Percentiles rank a stretch among this genome's conserved stretches.
phyloP scores from a whole-genome alignment of 2,797 vertebrate genomes.

The Xyrichtys novacula region DNA sequence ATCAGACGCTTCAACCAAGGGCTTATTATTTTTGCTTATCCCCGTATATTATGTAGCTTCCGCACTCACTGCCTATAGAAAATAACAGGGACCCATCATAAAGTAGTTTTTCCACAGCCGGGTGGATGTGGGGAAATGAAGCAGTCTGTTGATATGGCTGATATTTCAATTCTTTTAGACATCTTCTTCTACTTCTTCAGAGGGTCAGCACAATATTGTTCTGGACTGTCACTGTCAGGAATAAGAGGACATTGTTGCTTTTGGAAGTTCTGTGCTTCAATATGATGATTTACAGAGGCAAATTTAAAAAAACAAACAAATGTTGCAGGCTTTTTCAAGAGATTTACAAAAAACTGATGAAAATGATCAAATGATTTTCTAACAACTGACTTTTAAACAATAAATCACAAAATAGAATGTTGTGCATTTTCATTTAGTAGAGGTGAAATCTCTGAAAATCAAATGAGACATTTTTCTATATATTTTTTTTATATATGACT shows the following conservation, averaged over 20 bases:
- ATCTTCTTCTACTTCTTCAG: not conserved
- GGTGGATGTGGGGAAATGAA: conserved; percentile 1
- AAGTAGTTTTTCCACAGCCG: not conserved
- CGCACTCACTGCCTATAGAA: conserved; percentile 7
- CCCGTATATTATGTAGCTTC: conserved; percentile 14
- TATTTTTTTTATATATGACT: no score
- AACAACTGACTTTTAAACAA: no score
- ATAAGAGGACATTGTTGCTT: not conserved
- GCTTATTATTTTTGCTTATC: conserved; percentile 24
- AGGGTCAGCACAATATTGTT: no score
- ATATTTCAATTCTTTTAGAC: conserved; percentile 6
- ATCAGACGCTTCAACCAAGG: conserved; percentile 2
- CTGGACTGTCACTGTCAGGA: not conserved
- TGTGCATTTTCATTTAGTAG: no score
- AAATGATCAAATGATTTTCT: no score
- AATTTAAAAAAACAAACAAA: not conserved
- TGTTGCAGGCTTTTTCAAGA: not conserved
- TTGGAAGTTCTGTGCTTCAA: not conserved
- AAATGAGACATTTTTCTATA: not conserved
- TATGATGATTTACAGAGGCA: not conserved
- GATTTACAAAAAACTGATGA: no score
- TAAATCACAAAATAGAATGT: no score
- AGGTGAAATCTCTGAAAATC: not conserved
- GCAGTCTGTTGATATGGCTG: not conserved
- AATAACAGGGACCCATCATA: not conserved